Evolutionary conservation across 2,797 vertebrate species (phyloP).

Genomic region (Chrysocyon brachyurus): DNA sequence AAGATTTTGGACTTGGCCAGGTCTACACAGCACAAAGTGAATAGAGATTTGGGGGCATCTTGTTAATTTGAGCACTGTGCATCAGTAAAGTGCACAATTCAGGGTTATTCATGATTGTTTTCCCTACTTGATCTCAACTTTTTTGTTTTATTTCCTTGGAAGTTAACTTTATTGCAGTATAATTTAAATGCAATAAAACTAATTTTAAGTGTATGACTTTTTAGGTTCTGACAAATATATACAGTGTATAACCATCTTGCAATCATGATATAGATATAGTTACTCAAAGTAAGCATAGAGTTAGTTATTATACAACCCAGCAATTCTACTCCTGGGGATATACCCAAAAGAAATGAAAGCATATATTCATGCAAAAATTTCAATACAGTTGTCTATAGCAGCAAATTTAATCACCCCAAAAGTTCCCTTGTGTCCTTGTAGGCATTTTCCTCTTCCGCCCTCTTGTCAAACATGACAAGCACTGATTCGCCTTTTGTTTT

Average conservation of each 20-base stretch:
- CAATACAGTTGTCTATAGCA: background rate
- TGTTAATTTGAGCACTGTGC: background rate
- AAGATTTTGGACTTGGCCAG: background rate
- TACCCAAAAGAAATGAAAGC: background rate
- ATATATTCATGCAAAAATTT: background rate
- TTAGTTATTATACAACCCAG: background rate
- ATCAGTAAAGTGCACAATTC: background rate
- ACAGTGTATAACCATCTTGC: background rate
- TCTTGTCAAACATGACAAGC: background rate
- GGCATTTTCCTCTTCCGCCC: background rate
- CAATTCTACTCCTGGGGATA: background rate
- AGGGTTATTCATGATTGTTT: background rate
- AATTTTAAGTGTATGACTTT: background rate
- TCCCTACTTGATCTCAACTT: background rate
- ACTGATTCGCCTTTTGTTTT: background rate
- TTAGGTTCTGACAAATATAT: background rate
- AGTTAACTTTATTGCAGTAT: background rate
- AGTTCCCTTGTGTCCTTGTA: background rate
- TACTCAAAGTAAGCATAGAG: background rate
- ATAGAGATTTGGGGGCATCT: background rate
- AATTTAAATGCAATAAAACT: background rate
- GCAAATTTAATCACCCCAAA: background rate
- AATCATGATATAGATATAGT: background rate
- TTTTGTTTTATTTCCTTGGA: background rate
- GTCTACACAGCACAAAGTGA: background rate